phyloP scores from a whole-genome alignment of 2,113 vertebrate genomes.

The Chitala chitala region DNA sequence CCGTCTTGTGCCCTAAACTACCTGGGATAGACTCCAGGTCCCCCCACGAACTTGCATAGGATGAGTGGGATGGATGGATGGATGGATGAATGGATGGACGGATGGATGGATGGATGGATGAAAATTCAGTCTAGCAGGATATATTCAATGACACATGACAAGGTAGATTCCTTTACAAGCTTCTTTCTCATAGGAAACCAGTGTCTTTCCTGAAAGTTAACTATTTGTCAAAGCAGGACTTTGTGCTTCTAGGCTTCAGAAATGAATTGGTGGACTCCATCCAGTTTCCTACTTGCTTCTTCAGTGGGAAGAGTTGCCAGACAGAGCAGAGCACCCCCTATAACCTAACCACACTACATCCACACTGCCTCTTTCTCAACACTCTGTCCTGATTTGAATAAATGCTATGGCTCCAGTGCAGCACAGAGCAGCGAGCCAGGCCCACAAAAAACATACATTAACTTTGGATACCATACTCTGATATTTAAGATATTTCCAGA shows the following conservation, averaged over 20 bases:
- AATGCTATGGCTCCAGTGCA: not conserved
- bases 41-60: too few species aligned
- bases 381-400: not conserved
- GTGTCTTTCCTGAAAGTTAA: too few species aligned
- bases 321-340: not conserved
- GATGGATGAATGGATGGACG: too few species aligned
- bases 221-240: too few species aligned
- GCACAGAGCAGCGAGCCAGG: not conserved
- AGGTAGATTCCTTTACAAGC: too few species aligned
- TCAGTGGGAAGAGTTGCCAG: not conserved
- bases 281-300: not conserved
- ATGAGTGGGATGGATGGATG: too few species aligned
- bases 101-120: too few species aligned
- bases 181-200: too few species aligned
- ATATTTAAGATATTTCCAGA: conserved; percentile 43
- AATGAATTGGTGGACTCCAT: not conserved
- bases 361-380: not conserved
- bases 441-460: conserved; percentile 31
- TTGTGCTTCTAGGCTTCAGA: not conserved
- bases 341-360: not conserved
- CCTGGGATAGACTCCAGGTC: too few species aligned
- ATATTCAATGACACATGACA: too few species aligned
- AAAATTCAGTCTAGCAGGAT: too few species aligned
- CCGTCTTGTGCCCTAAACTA: too few species aligned
- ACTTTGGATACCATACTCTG: conserved; percentile 33